Evolutionary conservation across 1,140 invertebrate genomes (phyloP).

Genomic region (Pristionchus pacificus): DNA sequence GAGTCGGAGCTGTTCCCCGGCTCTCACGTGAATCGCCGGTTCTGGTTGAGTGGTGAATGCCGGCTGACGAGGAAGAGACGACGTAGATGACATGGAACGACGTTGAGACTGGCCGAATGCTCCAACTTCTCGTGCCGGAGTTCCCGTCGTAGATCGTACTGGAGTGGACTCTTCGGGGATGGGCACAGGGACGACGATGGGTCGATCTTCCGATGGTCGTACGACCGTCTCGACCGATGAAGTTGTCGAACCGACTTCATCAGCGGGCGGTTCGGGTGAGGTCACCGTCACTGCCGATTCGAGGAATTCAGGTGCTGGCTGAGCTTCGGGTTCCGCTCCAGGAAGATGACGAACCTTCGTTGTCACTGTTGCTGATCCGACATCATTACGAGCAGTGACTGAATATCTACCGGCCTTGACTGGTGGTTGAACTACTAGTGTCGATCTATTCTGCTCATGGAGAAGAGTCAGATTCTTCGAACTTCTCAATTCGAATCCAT

Average conservation of each 20-base stretch:
- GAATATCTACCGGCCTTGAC: constrained; percentile 41
- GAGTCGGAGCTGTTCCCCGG: constrained; percentile 35
- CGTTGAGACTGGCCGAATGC: neutral
- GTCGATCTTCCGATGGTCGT: constrained; percentile 5
- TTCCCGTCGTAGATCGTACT: neutral
- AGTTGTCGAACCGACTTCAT: constrained; percentile 18
- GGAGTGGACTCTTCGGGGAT: neutral
- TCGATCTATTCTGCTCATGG: constrained; percentile 44
- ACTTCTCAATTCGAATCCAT: constrained; percentile 40
- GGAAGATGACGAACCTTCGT: constrained; percentile 4
- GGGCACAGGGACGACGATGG: neutral
- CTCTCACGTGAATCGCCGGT: constrained; percentile 31
- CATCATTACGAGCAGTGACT: constrained; percentile 38
- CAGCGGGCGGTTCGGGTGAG: constrained; percentile 21
- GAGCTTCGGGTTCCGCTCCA: neutral
- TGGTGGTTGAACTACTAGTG: constrained; percentile 42
- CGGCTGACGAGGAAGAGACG: constrained; percentile 25
- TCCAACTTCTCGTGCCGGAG: neutral
- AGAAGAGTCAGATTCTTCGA: constrained; percentile 36
- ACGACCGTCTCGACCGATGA: constrained; percentile 15
- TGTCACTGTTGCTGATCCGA: constrained; percentile 25
- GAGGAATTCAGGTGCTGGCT: constrained; percentile 24
- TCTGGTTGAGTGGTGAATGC: constrained; percentile 23
- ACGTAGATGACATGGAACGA: neutral
- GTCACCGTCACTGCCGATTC: constrained; percentile 33